phyloP scores from a whole-genome alignment of 2,888 invertebrate species.

The Ectobius pallidus region DNA sequence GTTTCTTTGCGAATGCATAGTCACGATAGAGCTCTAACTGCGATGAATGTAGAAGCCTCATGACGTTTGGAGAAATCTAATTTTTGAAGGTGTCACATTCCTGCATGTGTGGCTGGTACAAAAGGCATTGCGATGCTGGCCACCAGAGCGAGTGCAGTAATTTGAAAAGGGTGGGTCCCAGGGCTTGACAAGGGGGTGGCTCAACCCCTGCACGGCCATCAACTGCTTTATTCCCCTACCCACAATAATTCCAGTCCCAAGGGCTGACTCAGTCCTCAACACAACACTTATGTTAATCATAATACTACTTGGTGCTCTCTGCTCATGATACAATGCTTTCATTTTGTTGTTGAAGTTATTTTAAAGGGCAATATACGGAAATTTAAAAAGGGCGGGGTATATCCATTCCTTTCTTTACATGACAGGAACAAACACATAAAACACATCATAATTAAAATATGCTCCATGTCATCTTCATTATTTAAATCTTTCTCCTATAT shows the following conservation, averaged over 20 bases:
- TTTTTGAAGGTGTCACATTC: too few relatives aligned
- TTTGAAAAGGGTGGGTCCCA: slow-evolving; percentile 41
- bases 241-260: slow-evolving; percentile 38
- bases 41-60: too few relatives aligned
- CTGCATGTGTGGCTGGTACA: too few relatives aligned
- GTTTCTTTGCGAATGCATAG: too few relatives aligned
- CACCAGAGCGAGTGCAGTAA: slow-evolving; percentile 31
- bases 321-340: neutral
- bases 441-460: neutral
- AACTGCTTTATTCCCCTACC: slow-evolving; percentile 38
- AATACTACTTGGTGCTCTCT: neutral
- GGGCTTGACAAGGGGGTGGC: slow-evolving; percentile 31
- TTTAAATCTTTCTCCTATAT: too few relatives aligned
- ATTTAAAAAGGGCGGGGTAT: too few relatives aligned
- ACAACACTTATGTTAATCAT: slow-evolving; percentile 1
- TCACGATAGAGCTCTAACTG: too few relatives aligned
- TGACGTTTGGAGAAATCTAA: too few relatives aligned
- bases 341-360: too few relatives aligned
- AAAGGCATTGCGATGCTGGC: neutral
- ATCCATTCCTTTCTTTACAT: too few relatives aligned
- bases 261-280: slow-evolving; percentile 35
- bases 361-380: too few relatives aligned
- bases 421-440: too few relatives aligned
- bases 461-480: neutral
- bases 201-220: slow-evolving; percentile 12